Evolutionary conservation across 2,888 invertebrate species (phyloP).

Genomic region (Nemotelus pantherinus): DNA sequence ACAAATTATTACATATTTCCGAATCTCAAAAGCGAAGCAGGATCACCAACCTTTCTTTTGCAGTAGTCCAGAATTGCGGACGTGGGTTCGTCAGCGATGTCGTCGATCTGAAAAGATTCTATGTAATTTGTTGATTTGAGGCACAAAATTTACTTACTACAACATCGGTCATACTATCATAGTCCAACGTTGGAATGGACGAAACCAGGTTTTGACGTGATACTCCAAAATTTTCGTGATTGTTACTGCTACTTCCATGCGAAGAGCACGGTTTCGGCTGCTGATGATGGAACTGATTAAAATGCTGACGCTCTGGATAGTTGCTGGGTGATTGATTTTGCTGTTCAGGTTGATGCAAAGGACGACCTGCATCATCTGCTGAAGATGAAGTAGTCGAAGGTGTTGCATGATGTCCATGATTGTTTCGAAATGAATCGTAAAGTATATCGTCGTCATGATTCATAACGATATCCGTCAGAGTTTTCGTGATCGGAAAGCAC

Average conservation of each 20-base stretch:
- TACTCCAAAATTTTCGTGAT: constrained; percentile 28
- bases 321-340: neutral
- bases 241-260: constrained; percentile 32
- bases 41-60: constrained; percentile 72
- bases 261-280: constrained; percentile 31
- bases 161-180: constrained; percentile 49
- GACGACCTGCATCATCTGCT: constrained; percentile 24
- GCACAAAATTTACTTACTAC: constrained; percentile 53
- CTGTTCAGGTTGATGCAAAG: neutral
- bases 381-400: constrained; percentile 9
- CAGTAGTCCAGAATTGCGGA: constrained; percentile 83
- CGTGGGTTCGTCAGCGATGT: constrained; percentile 78
- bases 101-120: constrained; percentile 69
- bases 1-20: neutral
- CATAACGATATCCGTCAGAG: constrained; percentile 36
- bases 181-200: constrained; percentile 37
- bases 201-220: constrained; percentile 39
- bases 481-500: constrained; percentile 26
- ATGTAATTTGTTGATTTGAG: constrained; percentile 54
- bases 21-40: neutral
- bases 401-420: constrained; percentile 18
- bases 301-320: constrained; percentile 9
- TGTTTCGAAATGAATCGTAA: constrained; percentile 13
- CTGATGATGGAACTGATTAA: neutral
- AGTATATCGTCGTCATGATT: constrained; percentile 38